A percentile compares a stretch with the other conserved stretches of the same genome.
phyloP scores from a whole-genome alignment of 2,113 vertebrate species.

The Tachycineta bicolor region DNA sequence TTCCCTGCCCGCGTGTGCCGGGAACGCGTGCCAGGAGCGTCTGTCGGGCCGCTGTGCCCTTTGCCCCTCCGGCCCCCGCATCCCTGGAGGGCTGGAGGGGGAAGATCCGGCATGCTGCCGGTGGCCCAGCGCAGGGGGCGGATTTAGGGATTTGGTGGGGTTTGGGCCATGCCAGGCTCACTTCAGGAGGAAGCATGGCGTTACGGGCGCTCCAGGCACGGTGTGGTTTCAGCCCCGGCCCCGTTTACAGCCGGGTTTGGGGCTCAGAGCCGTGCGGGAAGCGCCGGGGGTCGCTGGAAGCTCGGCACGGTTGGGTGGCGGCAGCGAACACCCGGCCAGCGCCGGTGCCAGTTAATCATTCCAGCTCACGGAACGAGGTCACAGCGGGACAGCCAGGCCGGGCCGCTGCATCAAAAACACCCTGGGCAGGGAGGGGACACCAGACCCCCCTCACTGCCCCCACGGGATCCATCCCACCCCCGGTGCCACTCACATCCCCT shows the following conservation, averaged over 20 bases:
- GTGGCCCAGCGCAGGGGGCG: accelerated
- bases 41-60: accelerated
- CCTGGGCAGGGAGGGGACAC: accelerated
- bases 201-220: accelerated
- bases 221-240: background rate
- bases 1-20: background rate
- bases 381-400: background rate
- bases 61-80: background rate
- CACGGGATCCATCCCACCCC: accelerated
- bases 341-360: background rate
- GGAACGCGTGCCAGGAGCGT: background rate
- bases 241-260: background rate
- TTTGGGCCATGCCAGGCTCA: background rate
- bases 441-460: background rate
- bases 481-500: accelerated
- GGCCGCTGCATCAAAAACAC: background rate
- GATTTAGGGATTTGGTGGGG: background rate
- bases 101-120: background rate
- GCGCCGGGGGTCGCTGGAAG: background rate
- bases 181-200: background rate
- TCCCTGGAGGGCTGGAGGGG: accelerated
- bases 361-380: background rate
- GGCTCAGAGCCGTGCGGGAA: accelerated
- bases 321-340: background rate
- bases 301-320: background rate